Conservation (phyloP, 2,113 vertebrate species). For the Saguinus midas region DNA sequence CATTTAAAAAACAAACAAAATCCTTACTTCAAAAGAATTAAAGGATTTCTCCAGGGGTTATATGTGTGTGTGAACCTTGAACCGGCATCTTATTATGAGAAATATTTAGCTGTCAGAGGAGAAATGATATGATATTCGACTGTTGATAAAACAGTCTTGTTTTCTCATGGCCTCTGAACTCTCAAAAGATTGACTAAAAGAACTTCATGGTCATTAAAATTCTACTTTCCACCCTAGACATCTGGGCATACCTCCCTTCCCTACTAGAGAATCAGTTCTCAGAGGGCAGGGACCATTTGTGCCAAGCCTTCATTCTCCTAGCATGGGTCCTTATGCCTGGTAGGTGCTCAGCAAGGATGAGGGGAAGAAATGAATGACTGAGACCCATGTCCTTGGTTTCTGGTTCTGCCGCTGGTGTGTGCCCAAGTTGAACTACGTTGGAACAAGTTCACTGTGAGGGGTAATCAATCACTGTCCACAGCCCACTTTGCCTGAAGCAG, state of each 20-base stretch:
- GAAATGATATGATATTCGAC: not conserved
- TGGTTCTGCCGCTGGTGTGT: not conserved
- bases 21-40: not conserved
- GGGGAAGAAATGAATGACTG: constrained; percentile 10
- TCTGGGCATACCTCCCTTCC: not conserved
- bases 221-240: not conserved
- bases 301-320: not conserved
- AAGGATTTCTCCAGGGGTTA: not conserved
- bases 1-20: not conserved
- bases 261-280: accelerated
- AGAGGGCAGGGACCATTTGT: not conserved
- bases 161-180: not conserved
- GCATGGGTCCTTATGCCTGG: not conserved
- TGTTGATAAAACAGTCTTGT: not conserved
- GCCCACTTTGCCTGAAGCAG: not conserved
- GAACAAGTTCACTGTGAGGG: constrained; percentile 15
- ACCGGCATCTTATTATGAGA: not conserved
- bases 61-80: not conserved
- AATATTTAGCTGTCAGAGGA: not conserved
- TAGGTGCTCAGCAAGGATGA: not conserved
- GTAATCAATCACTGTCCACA: constrained; percentile 60
- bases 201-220: not conserved
- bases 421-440: not conserved
- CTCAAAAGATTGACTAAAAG: not conserved
- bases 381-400: not conserved